These are phyloP conservation scores for Drosophila anomalata DNA, from an alignment of 2,888 invertebrate genomes.

Conservation along the genomic window DNA sequence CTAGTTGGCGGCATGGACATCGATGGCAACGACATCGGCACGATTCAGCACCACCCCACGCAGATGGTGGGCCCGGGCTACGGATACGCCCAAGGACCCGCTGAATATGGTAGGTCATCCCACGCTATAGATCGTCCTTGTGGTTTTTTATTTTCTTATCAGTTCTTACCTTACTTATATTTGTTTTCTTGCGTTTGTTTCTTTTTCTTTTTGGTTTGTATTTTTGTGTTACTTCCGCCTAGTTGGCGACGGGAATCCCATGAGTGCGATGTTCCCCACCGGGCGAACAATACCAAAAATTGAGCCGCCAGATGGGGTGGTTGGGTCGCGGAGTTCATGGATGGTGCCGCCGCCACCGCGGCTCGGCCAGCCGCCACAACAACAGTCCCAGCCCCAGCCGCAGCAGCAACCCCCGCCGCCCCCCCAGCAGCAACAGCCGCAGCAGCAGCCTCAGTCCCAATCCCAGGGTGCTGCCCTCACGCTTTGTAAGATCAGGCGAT, in stretches of 20 bases:
- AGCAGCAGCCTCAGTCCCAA: conserved; percentile 62
- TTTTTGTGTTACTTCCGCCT: conserved; percentile 22
- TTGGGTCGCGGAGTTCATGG: conserved; percentile 81
- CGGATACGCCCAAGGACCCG: conserved; percentile 82
- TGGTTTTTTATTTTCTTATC: neutral
- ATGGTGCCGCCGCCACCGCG: conserved; percentile 83
- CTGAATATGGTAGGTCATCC: conserved; percentile 67
- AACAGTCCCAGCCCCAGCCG: conserved; percentile 55
- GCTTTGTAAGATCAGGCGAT: conserved; percentile 82
- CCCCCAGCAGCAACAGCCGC: conserved; percentile 54
- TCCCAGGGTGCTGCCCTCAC: conserved; percentile 74
- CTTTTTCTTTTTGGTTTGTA: conserved; percentile 18
- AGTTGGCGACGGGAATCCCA: conserved; percentile 83
- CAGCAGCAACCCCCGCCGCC: conserved; percentile 59
- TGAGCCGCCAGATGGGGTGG: conserved; percentile 81
- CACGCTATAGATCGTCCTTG: too few relatives aligned
- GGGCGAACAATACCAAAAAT: conserved; percentile 84
- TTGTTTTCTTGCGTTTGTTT: conserved; percentile 45
- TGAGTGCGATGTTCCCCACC: conserved; percentile 83
- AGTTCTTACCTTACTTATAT: conserved; percentile 37
- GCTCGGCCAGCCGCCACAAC: conserved; percentile 66
- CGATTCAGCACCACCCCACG: conserved; percentile 89
- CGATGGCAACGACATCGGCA: conserved; percentile 86
- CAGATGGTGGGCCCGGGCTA: conserved; percentile 83
- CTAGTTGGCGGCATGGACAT: conserved; percentile 85